Evolutionary conservation across 2,888 invertebrate species (phyloP).

Genomic region (Malthinus seriepunctatus): DNA sequence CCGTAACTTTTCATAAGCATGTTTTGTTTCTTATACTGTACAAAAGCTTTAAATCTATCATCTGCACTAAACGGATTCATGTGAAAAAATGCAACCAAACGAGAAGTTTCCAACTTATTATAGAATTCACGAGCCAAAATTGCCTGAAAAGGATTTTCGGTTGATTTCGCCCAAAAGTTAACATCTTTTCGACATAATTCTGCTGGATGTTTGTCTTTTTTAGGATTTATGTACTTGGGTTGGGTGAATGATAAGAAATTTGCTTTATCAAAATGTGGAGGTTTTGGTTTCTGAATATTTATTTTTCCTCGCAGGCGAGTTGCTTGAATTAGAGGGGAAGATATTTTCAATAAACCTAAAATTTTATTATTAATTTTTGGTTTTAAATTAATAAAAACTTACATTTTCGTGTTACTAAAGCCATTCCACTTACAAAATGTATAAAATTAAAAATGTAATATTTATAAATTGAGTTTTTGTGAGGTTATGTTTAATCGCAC

Average conservation of each 20-base stretch:
- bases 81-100: slow-evolving; percentile 74
- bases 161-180: slow-evolving; percentile 39
- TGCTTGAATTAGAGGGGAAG: slow-evolving; percentile 35
- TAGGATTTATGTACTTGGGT: slow-evolving; percentile 62
- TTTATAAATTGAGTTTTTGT: background rate
- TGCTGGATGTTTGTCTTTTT: slow-evolving; percentile 54
- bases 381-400: background rate
- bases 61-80: slow-evolving; percentile 70
- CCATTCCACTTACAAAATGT: background rate
- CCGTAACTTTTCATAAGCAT: slow-evolving; percentile 73
- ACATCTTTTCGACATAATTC: slow-evolving; percentile 58
- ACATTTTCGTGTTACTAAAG: slow-evolving; percentile 1
- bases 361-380: background rate
- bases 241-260: slow-evolving; percentile 66
- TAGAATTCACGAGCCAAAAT: slow-evolving; percentile 74
- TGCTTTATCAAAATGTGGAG: slow-evolving; percentile 71
- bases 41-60: slow-evolving; percentile 66
- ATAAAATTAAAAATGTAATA: background rate
- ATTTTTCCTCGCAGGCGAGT: slow-evolving; percentile 76
- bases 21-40: slow-evolving; percentile 65
- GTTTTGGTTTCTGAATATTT: slow-evolving; percentile 74
- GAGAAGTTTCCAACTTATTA: slow-evolving; percentile 71
- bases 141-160: slow-evolving; percentile 71
- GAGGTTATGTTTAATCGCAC: background rate
- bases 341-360: slow-evolving; percentile 8